A percentile compares a stretch with the other conserved stretches of the same genome.
phyloP scores from a whole-genome alignment of 92 coral and sea anemone genomes.

The Phenganax stokvisi region DNA sequence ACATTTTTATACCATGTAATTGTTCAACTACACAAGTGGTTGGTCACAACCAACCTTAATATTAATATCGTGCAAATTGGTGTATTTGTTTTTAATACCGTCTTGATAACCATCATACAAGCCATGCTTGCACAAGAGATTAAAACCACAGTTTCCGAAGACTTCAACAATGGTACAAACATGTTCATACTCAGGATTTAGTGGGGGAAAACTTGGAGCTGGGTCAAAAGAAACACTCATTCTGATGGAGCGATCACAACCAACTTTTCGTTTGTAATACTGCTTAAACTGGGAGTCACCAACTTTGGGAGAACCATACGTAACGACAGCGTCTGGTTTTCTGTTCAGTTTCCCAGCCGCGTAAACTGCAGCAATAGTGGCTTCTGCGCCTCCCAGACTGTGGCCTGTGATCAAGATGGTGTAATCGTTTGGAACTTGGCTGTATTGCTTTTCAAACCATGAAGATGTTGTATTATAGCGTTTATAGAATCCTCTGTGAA shows the following conservation, averaged over 20 bases:
- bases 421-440: slow-evolving; percentile 7
- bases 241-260: slow-evolving; percentile 17
- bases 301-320: slow-evolving; percentile 10
- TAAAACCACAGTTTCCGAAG: background rate
- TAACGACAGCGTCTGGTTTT: slow-evolving; percentile 13
- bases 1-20: background rate
- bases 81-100: background rate
- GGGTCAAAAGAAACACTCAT: background rate
- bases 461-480: slow-evolving; percentile 1
- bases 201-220: background rate
- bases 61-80: background rate
- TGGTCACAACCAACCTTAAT: background rate
- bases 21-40: background rate
- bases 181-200: background rate
- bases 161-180: background rate
- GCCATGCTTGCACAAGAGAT: background rate
- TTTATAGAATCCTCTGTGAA: slow-evolving; percentile 5
- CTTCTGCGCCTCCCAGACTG: slow-evolving; percentile 28
- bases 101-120: slow-evolving; percentile 1
- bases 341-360: slow-evolving; percentile 12
- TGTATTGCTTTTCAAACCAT: slow-evolving; percentile 16
- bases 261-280: background rate
- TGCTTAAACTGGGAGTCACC: background rate
- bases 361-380: slow-evolving; percentile 20
- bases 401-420: slow-evolving; percentile 13